These are phyloP conservation scores for Liposcelis brunnea DNA, from an alignment of 2,888 invertebrate species.

Conservation along the genomic window DNA sequence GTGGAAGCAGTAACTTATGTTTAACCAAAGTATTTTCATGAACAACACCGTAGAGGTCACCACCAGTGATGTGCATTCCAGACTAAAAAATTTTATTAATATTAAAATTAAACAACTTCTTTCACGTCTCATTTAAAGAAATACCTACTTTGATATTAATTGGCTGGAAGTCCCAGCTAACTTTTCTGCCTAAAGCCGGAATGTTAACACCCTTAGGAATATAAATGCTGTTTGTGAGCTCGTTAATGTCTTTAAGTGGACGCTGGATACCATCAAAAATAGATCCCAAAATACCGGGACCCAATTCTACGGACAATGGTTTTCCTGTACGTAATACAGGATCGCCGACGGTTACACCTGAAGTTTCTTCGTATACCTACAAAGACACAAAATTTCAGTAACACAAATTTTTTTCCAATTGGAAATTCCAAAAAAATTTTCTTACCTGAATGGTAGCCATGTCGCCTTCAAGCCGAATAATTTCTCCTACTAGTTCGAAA, in stretches of 20 bases:
- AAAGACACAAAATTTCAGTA: constrained; percentile 7
- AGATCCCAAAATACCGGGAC: constrained; percentile 89
- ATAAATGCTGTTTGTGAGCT: constrained; percentile 90
- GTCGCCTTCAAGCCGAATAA: constrained; percentile 98
- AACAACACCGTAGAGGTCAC: constrained; percentile 90
- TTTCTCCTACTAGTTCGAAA: constrained; percentile 95
- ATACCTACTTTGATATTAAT: constrained; percentile 49
- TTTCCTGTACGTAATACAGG: constrained; percentile 97
- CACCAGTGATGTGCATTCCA: constrained; percentile 97
- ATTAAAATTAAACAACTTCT: constrained; percentile 3
- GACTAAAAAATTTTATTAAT: constrained; percentile 31
- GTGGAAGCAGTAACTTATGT: constrained; percentile 90
- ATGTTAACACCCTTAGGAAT: constrained; percentile 98
- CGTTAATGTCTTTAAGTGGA: constrained; percentile 90
- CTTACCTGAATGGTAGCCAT: constrained; percentile 98
- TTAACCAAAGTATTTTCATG: constrained; percentile 96
- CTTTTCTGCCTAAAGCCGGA: constrained; percentile 66
- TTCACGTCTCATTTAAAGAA: background rate
- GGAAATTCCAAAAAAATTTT: constrained; percentile 13
- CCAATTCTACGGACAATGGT: constrained; percentile 95
- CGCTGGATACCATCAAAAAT: constrained; percentile 99
- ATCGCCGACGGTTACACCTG: constrained; percentile 98
- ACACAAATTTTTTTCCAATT: constrained; percentile 12
- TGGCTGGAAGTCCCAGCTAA: constrained; percentile 86
- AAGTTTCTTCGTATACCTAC: constrained; percentile 83